Conservation (phyloP, 2,888 invertebrate genomes). For the Chaitophorus viminalis region DNA sequence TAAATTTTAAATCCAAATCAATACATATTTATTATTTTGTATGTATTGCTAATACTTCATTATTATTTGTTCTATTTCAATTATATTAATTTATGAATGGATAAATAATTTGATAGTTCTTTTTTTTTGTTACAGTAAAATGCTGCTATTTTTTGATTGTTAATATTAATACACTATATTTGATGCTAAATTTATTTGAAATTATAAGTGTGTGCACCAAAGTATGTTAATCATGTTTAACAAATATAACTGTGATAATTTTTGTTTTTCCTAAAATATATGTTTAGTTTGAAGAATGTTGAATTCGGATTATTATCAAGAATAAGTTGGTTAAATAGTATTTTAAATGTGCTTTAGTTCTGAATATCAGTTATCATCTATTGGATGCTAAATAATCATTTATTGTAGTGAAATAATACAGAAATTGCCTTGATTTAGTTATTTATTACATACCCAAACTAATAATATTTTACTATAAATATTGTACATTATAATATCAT, state of each 20-base stretch:
- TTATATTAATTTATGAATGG: not conserved
- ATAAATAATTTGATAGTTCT: not conserved
- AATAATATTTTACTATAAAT: not conserved
- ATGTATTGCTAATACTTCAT: no score
- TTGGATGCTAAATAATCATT: not conserved
- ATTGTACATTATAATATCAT: no score
- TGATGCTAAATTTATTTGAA: constrained; percentile 39
- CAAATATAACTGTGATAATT: constrained; percentile 54
- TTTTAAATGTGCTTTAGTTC: constrained; percentile 2
- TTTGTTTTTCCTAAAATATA: constrained; percentile 34
- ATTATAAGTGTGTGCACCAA: constrained; percentile 31
- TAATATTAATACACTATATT: constrained; percentile 12
- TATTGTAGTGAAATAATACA: not conserved
- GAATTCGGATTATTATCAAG: not conserved
- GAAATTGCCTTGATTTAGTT: not conserved
- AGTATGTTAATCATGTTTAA: constrained; percentile 51
- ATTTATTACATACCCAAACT: not conserved
- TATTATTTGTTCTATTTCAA: no score
- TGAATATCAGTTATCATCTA: not conserved
- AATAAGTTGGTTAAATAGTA: constrained; percentile 20
- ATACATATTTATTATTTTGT: no score
- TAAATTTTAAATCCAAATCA: no score
- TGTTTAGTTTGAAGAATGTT: constrained; percentile 18
- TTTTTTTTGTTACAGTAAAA: no score
- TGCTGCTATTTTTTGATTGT: not conserved